Evolutionary conservation across 2,113 vertebrate genomes (phyloP).

Genomic region (Labeo rohita): DNA sequence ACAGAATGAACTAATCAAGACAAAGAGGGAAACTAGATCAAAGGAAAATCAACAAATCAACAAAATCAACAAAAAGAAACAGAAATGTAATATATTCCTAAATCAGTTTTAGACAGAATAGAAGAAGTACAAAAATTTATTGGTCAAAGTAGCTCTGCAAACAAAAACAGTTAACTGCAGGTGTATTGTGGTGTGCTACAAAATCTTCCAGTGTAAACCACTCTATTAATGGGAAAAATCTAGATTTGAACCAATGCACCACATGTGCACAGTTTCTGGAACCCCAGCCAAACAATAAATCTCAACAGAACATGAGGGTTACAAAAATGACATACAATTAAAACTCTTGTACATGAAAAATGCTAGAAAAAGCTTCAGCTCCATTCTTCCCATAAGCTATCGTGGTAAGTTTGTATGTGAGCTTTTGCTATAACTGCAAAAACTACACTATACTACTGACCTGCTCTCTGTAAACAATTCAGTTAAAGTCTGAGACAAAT

Average conservation of each 20-base stretch:
- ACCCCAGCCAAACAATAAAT: not conserved
- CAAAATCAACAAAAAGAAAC: too few species aligned
- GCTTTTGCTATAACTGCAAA: not conserved
- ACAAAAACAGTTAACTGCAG: not conserved
- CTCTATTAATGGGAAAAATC: not conserved
- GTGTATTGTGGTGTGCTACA: not conserved
- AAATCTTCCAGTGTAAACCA: not conserved
- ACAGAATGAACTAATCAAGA: too few species aligned
- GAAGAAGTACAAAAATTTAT: not conserved
- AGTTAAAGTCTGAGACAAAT: constrained; percentile 18
- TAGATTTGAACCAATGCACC: not conserved
- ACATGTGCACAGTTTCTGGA: not conserved
- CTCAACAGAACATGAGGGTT: not conserved
- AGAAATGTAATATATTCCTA: too few species aligned
- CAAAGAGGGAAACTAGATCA: too few species aligned
- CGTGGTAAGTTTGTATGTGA: not conserved
- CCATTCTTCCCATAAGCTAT: not conserved
- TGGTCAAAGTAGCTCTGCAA: not conserved
- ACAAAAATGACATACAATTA: not conserved
- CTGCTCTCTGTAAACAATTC: constrained; percentile 4
- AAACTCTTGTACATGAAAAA: not conserved
- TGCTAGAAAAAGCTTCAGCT: not conserved
- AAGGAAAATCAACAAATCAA: too few species aligned
- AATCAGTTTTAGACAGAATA: too few species aligned
- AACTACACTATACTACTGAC: not conserved